A percentile compares a stretch with the other conserved stretches of the same genome.
These are phyloP conservation scores for Limnothrissa miodon DNA, from an alignment of 2,113 vertebrate genomes.

Conservation along the genomic window DNA sequence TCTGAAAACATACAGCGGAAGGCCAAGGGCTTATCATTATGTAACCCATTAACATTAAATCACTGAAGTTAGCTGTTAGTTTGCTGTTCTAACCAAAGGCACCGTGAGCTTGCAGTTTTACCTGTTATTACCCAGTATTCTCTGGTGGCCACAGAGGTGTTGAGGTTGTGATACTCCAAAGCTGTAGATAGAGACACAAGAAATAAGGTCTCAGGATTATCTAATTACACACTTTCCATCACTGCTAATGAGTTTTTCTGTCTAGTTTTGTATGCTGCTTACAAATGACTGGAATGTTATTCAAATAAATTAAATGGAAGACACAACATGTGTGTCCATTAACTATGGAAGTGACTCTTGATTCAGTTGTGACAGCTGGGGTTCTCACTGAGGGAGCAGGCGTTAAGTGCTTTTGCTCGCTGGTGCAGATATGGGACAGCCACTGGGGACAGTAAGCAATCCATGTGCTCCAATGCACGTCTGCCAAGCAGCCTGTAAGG, in stretches of 20 bases:
- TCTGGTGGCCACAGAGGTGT: slow-evolving; percentile 87
- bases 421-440: neutral
- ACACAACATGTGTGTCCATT: neutral
- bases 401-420: slow-evolving; percentile 2
- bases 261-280: neutral
- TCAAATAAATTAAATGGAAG: neutral
- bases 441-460: neutral
- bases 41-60: neutral
- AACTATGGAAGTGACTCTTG: neutral
- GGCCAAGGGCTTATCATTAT: neutral
- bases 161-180: slow-evolving; percentile 93
- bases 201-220: neutral
- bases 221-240: neutral
- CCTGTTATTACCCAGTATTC: slow-evolving; percentile 97
- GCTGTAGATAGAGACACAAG: slow-evolving; percentile 67
- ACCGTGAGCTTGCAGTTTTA: slow-evolving; percentile 53
- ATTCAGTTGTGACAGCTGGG: neutral
- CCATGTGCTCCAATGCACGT: neutral
- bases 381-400: neutral
- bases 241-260: neutral
- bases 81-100: neutral
- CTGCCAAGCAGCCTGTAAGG: neutral
- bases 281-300: neutral
- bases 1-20: neutral
- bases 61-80: neutral